A percentile compares a stretch with the other conserved stretches of the same genome.
These are phyloP conservation scores for Augiades crinisus DNA, from an alignment of 2,888 invertebrate genomes.

Conservation along the genomic window DNA sequence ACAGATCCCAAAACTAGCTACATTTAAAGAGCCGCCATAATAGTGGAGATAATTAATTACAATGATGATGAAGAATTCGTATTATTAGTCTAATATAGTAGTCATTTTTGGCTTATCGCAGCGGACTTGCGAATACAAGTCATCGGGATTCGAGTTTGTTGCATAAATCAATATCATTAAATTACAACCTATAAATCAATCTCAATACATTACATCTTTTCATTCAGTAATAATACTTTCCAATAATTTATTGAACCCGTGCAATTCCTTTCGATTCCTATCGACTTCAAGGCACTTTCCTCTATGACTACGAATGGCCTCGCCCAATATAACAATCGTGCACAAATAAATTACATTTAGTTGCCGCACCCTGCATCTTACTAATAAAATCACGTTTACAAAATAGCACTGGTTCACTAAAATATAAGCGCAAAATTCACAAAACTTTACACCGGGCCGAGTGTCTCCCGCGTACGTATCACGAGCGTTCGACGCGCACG, in stretches of 20 bases:
- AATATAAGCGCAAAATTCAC: constrained; percentile 22
- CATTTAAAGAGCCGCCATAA: constrained; percentile 32
- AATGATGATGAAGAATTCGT: constrained; percentile 9
- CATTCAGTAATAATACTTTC: constrained; percentile 55
- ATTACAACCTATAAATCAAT: constrained; percentile 44
- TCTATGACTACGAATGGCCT: constrained; percentile 38
- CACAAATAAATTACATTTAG: constrained; percentile 39
- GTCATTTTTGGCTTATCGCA: constrained; percentile 18
- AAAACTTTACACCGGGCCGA: constrained; percentile 9
- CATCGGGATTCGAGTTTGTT: constrained; percentile 22
- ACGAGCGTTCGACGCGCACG: not conserved
- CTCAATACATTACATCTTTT: constrained; percentile 43
- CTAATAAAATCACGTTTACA: constrained; percentile 29
- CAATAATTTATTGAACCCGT: constrained; percentile 44
- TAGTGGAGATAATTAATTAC: constrained; percentile 33
- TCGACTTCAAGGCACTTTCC: constrained; percentile 59
- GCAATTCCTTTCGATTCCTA: constrained; percentile 42
- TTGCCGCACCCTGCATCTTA: constrained; percentile 44
- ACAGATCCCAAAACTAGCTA: constrained; percentile 46
- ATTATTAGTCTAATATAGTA: not conserved
- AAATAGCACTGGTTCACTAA: constrained; percentile 37
- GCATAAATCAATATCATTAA: constrained; percentile 33
- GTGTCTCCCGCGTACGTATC: not conserved
- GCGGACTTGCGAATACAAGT: constrained; percentile 7
- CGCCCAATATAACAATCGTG: constrained; percentile 29